Conservation (phyloP, 2,888 invertebrate genomes). For the Isotomurus palustris region DNA sequence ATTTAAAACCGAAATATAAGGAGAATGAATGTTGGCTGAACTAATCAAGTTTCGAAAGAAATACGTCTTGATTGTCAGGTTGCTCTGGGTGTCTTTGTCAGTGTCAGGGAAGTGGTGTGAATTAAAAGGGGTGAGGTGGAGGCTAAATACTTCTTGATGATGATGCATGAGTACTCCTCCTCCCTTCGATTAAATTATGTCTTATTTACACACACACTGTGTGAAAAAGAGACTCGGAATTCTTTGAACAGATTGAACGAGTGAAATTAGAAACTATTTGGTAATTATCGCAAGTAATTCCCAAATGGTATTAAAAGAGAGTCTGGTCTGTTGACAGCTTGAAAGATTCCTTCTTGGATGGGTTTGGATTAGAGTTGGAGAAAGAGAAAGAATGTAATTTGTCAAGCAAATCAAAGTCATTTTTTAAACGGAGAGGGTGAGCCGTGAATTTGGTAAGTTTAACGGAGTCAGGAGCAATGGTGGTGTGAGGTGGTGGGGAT, state of each 20-base stretch:
- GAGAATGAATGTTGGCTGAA: background rate
- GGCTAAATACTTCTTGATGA: conserved; percentile 4
- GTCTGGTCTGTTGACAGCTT: too few relatives aligned
- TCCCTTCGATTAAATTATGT: background rate
- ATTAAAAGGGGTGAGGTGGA: background rate
- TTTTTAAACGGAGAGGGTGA: background rate
- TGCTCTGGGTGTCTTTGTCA: background rate
- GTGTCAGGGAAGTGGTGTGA: background rate
- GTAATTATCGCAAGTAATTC: too few relatives aligned
- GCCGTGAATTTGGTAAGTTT: too few relatives aligned
- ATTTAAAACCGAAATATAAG: background rate
- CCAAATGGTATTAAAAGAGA: too few relatives aligned
- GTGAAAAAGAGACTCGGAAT: too few relatives aligned
- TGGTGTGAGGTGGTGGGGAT: too few relatives aligned
- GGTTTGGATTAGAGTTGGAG: too few relatives aligned
- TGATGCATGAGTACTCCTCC: background rate
- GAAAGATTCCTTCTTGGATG: too few relatives aligned
- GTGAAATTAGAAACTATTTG: too few relatives aligned
- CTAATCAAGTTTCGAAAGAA: background rate
- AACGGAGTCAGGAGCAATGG: too few relatives aligned
- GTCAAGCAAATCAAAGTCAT: conserved; percentile 2
- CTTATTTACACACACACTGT: too few relatives aligned
- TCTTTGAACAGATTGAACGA: too few relatives aligned
- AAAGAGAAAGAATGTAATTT: background rate
- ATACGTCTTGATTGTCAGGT: background rate